These are phyloP conservation scores for Callospermophilus lateralis DNA, from an alignment of 2,113 vertebrate species.

Conservation along the genomic window DNA sequence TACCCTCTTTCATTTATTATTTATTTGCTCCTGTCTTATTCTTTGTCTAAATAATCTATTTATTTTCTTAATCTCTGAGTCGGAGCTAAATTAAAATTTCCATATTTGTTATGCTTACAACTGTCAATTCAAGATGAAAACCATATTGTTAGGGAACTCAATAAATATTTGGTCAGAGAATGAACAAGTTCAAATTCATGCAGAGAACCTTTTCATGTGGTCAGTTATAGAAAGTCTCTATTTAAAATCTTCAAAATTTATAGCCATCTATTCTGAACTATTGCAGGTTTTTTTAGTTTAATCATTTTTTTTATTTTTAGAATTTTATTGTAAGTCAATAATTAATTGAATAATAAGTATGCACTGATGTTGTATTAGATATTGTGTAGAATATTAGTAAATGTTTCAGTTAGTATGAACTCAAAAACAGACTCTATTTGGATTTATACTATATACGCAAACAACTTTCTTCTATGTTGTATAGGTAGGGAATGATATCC, in stretches of 20 bases:
- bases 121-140: constrained; percentile 51
- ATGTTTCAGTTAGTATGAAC: not conserved
- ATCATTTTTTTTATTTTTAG: not conserved
- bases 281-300: not conserved
- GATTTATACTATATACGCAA: constrained; percentile 14
- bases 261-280: constrained; percentile 6
- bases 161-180: constrained; percentile 26
- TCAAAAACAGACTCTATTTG: constrained; percentile 3
- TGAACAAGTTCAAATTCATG: not conserved
- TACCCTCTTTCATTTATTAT: not conserved
- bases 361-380: not conserved
- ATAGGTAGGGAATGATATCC: constrained; percentile 2
- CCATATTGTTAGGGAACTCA: too few relatives aligned
- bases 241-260: not conserved
- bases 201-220: not conserved
- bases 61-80: constrained; percentile 49
- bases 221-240: not conserved
- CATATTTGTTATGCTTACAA: not conserved
- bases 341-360: not conserved
- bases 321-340: constrained; percentile 13
- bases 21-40: constrained; percentile 7
- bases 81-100: not conserved
- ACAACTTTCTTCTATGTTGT: not conserved
- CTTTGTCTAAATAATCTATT: constrained; percentile 56
- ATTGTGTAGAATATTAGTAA: not conserved